phyloP scores from a whole-genome alignment of 2,797 vertebrate genomes.

The Gymnoscopelus braueri region DNA sequence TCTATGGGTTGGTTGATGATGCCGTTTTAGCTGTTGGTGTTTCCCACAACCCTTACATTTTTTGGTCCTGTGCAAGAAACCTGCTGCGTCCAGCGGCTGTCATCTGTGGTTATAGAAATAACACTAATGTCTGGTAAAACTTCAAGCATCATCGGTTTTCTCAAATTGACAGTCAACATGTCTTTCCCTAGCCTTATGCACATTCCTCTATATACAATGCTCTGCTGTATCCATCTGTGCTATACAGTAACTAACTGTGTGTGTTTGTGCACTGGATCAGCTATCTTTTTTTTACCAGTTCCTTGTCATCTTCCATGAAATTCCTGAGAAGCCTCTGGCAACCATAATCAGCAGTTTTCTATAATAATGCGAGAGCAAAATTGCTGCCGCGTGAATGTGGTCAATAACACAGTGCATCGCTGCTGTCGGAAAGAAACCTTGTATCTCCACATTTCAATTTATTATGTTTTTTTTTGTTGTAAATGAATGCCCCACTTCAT shows the following conservation, averaged over 20 bases:
- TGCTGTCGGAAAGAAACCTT: too few relatives aligned
- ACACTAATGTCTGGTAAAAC: not conserved
- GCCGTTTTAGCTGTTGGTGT: conserved; percentile 34
- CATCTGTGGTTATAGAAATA: too few relatives aligned
- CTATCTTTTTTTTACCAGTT: conserved; percentile 34
- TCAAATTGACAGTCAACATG: not conserved
- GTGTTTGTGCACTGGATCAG: conserved; percentile 30
- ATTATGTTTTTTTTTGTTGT: too few relatives aligned
- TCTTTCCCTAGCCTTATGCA: not conserved
- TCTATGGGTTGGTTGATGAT: conserved; percentile 14
- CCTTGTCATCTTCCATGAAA: conserved; percentile 62
- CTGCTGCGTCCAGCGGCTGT: not conserved
- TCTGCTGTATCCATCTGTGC: conserved; percentile 7
- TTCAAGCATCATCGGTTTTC: not conserved
- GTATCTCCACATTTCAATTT: too few relatives aligned
- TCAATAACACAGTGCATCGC: too few relatives aligned
- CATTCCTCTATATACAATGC: not conserved
- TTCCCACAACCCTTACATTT: conserved; percentile 13
- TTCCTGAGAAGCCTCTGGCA: conserved; percentile 50
- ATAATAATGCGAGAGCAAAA: too few relatives aligned
- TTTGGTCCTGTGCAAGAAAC: conserved; percentile 4
- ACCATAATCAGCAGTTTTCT: too few relatives aligned
- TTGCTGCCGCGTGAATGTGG: too few relatives aligned
- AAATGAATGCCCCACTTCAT: too few relatives aligned
- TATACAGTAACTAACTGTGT: conserved; percentile 13